Conservation (phyloP, 2,113 vertebrate species). For the Rhipidura dahli region DNA sequence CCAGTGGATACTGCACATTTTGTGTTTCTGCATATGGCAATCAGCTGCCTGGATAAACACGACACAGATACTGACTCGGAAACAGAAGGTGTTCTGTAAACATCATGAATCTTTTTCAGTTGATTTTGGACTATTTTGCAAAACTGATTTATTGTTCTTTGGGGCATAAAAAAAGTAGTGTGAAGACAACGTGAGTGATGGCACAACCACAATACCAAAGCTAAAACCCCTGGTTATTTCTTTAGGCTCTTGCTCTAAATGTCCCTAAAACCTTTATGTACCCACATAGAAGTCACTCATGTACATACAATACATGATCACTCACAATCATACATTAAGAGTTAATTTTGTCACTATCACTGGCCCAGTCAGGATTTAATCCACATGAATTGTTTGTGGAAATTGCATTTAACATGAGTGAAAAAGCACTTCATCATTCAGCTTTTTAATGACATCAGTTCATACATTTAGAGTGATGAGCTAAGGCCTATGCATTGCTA, state of each 20-base stretch:
- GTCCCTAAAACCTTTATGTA: background rate
- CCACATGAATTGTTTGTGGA: background rate
- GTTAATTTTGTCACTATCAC: background rate
- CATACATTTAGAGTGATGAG: background rate
- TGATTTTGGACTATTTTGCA: background rate
- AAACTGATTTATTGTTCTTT: background rate
- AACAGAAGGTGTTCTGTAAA: background rate
- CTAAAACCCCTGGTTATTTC: background rate
- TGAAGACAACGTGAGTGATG: background rate
- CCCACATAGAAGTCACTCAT: background rate
- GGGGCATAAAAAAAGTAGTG: background rate
- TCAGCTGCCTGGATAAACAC: background rate
- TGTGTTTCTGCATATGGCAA: background rate
- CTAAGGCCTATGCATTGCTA: background rate
- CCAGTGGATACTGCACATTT: background rate
- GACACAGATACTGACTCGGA: background rate
- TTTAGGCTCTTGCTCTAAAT: background rate
- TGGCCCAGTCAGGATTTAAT: background rate
- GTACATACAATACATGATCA: background rate
- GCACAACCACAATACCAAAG: background rate
- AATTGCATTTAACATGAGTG: background rate
- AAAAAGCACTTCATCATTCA: background rate
- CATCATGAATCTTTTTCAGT: background rate
- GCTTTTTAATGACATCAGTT: background rate
- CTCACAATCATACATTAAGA: background rate